A percentile compares a stretch with the other conserved stretches of the same genome.
These are phyloP conservation scores for Miltochrista miniata DNA, from an alignment of 2,888 invertebrate species.

Conservation along the genomic window DNA sequence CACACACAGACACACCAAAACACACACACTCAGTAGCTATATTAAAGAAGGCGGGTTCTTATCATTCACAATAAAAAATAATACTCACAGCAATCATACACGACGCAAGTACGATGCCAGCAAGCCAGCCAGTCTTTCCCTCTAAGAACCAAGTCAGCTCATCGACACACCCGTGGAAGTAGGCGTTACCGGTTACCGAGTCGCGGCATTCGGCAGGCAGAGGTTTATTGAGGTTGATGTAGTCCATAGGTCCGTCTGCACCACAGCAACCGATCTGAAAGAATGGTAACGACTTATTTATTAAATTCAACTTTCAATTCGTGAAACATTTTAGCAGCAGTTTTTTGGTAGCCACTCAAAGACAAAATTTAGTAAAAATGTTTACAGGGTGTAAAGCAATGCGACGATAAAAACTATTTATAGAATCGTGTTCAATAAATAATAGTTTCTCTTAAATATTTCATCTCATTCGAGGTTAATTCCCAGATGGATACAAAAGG, in stretches of 20 bases:
- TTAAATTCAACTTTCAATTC: neutral
- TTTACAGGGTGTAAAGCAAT: no score
- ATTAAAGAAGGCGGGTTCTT: no score
- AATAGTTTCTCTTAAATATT: no score
- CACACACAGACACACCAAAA: no score
- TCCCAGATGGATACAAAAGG: no score
- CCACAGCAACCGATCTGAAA: constrained; percentile 94
- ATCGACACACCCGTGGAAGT: constrained; percentile 94
- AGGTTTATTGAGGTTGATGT: constrained; percentile 89
- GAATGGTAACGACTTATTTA: neutral
- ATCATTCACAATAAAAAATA: neutral
- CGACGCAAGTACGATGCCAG: constrained; percentile 89
- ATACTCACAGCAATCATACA: constrained; percentile 90
- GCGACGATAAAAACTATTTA: no score
- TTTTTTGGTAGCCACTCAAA: no score
- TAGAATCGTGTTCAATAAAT: no score
- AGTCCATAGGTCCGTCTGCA: constrained; percentile 93
- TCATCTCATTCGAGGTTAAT: no score
- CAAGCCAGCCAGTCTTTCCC: constrained; percentile 92
- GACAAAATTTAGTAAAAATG: no score
- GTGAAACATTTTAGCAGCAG: neutral
- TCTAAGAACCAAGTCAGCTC: constrained; percentile 95
- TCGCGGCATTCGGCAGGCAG: constrained; percentile 93
- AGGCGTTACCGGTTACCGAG: constrained; percentile 94
- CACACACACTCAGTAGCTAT: no score